A percentile compares a stretch with the other conserved stretches of the same genome.
These are phyloP conservation scores for Dipodomys stephensi DNA, from an alignment of 2,113 vertebrate genomes.

Conservation along the genomic window DNA sequence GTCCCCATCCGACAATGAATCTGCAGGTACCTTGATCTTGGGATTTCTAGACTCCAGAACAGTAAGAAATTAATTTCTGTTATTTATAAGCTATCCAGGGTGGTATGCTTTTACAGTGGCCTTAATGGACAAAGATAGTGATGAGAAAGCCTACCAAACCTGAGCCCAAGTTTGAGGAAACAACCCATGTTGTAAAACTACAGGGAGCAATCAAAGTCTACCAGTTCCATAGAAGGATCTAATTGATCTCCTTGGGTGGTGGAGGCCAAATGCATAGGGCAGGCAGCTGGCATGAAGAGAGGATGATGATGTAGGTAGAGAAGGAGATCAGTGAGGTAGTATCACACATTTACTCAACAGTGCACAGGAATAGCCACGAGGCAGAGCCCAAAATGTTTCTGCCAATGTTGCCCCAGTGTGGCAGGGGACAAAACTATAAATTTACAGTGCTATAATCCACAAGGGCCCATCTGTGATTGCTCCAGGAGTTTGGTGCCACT, in stretches of 20 bases:
- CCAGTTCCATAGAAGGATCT: not conserved
- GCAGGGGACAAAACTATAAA: not conserved
- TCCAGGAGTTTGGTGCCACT: not conserved
- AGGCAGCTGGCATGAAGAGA: not conserved
- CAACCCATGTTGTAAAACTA: not conserved
- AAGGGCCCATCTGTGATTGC: not conserved
- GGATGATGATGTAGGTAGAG: accelerated
- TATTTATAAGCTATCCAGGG: not conserved
- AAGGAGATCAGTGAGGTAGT: accelerated
- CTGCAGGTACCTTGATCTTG: not conserved
- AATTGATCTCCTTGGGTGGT: not conserved
- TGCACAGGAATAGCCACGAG: not conserved
- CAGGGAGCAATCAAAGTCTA: no score
- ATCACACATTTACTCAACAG: no score
- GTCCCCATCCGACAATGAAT: not conserved
- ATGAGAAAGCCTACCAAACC: not conserved
- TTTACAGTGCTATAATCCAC: not conserved
- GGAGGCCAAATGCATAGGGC: not conserved
- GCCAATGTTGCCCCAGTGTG: not conserved
- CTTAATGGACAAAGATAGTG: no score
- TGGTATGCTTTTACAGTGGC: not conserved
- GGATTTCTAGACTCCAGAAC: not conserved
- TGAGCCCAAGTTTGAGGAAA: not conserved
- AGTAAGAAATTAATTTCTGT: not conserved
- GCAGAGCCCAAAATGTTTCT: not conserved